These are phyloP conservation scores for Podarcis lilfordi DNA, from an alignment of 2,797 vertebrate genomes.

Conservation along the genomic window DNA sequence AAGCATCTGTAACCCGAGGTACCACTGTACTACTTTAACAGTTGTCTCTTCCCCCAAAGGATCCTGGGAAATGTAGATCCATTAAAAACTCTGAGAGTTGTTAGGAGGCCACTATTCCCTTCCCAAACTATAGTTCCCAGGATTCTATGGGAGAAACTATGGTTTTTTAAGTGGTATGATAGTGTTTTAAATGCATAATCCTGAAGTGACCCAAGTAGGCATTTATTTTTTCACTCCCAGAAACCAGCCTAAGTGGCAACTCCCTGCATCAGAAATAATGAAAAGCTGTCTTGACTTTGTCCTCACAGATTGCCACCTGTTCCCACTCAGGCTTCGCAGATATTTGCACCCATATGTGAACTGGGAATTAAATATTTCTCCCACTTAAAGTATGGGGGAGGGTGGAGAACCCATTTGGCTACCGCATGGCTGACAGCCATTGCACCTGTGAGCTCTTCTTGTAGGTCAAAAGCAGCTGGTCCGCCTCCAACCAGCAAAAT, in stretches of 20 bases:
- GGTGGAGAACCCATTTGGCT: constrained; percentile 55
- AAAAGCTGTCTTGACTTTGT: constrained; percentile 56
- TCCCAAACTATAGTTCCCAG: no score
- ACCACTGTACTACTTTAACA: no score
- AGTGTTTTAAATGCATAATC: no score
- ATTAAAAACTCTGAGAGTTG: no score
- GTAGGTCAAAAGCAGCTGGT: constrained; percentile 50
- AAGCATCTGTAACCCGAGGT: no score
- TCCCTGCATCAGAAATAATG: not conserved
- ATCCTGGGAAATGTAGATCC: no score
- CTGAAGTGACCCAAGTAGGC: no score
- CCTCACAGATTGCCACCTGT: constrained; percentile 58
- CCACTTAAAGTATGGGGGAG: constrained; percentile 55
- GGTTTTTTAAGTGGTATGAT: no score
- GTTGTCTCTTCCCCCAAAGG: no score
- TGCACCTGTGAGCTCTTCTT: constrained; percentile 69
- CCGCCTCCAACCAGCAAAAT: constrained; percentile 61
- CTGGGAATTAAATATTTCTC: constrained; percentile 64
- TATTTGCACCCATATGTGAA: constrained; percentile 57
- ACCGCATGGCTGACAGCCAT: constrained; percentile 66
- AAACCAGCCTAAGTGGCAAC: not conserved
- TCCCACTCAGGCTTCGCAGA: constrained; percentile 23
- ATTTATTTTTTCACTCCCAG: not conserved
- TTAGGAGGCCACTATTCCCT: no score
- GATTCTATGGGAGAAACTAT: no score